phyloP scores from a whole-genome alignment of 2,797 vertebrate genomes.

The Philypnodon macrostomus region DNA sequence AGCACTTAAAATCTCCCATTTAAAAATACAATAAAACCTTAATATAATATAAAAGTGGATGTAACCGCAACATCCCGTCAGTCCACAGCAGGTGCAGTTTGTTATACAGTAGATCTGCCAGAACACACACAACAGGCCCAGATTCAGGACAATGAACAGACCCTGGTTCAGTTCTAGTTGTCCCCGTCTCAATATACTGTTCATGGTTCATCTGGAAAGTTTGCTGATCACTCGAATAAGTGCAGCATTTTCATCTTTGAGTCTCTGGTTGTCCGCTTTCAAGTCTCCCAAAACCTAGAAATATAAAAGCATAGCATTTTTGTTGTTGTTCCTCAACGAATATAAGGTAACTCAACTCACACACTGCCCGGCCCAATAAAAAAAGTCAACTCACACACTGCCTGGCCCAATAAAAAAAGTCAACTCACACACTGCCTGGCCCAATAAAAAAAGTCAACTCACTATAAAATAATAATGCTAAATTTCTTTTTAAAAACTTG shows the following conservation, averaged over 20 bases:
- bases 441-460: too few species aligned
- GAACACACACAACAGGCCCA: conserved; percentile 44
- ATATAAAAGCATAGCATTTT: too few species aligned
- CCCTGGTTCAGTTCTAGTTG: conserved; percentile 27
- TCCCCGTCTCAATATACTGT: conserved; percentile 2
- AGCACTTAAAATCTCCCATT: conserved; percentile 66
- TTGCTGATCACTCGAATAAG: conserved; percentile 92
- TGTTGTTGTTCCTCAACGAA: too few species aligned
- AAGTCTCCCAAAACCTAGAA: conserved; percentile 80
- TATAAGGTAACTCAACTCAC: too few species aligned
- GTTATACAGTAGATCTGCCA: conserved; percentile 70
- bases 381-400: too few species aligned
- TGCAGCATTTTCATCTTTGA: conserved; percentile 90
- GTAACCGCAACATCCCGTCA: conserved; percentile 34
- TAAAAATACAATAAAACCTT: conserved; percentile 60
- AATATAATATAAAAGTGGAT: conserved; percentile 60
- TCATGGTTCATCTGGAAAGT: conserved; percentile 81
- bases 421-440: too few species aligned
- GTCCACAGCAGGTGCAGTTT: conserved; percentile 59
- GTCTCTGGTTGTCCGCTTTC: conserved; percentile 87
- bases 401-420: too few species aligned
- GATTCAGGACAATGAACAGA: conserved; percentile 44
- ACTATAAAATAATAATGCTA: too few species aligned
- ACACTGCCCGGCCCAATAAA: too few species aligned
- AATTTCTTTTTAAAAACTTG: too few species aligned